A percentile compares a stretch with the other conserved stretches of the same genome.
phyloP scores from a whole-genome alignment of 2,888 invertebrate species.

The Laothoe populi region DNA sequence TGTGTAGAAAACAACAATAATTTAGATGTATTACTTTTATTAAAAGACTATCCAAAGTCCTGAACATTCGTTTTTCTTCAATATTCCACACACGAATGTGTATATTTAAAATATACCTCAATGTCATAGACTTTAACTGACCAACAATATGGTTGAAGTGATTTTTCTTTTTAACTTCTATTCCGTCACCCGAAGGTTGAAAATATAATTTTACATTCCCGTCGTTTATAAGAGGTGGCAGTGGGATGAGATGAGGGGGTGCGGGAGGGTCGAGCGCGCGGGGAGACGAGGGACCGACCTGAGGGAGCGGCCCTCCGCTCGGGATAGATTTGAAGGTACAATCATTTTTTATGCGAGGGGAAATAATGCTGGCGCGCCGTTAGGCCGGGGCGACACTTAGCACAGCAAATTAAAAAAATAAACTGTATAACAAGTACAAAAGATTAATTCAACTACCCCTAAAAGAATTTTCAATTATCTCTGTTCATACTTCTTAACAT shows the following conservation, averaged over 20 bases:
- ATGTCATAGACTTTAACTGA: no score
- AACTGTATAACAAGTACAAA: not conserved
- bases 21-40: no score
- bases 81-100: no score
- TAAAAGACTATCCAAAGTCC: no score
- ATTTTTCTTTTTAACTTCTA: not conserved
- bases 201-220: slow-evolving; percentile 54
- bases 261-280: slow-evolving; percentile 42
- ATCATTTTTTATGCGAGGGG: slow-evolving; percentile 85
- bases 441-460: no score
- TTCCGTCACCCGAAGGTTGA: slow-evolving; percentile 15
- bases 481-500: no score
- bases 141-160: no score
- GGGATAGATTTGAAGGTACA: slow-evolving; percentile 85
- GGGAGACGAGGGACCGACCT: slow-evolving; percentile 48
- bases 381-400: slow-evolving; percentile 41
- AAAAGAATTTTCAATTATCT: no score
- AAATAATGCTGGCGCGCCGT: slow-evolving; percentile 54
- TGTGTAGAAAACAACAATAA: no score
- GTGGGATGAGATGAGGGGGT: slow-evolving; percentile 49
- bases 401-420: slow-evolving; percentile 1
- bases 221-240: slow-evolving; percentile 65
- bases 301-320: slow-evolving; percentile 71
- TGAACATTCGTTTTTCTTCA: no score
- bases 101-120: no score